Base-by-base conservation (phyloP, 2,888 invertebrate genomes). In the Pycnomerus fuliginosus region DNA sequence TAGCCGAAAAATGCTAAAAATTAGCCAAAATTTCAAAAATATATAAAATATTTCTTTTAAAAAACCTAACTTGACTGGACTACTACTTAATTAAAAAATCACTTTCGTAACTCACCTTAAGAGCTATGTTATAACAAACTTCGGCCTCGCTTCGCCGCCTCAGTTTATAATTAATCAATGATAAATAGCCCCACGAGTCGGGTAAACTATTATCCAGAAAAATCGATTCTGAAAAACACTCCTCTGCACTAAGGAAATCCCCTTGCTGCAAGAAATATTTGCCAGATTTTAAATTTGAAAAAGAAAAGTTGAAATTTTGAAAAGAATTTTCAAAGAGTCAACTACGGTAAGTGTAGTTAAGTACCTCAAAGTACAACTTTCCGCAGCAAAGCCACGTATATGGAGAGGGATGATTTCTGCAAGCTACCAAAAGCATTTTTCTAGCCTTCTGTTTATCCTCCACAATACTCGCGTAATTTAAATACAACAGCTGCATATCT, bases 171-270 rank as follows among this genome's bases (percentile, higher is more conserved):
- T 73, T 73, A 3, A 72, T 55, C 32, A 72, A 45, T 7, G 67
- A 58, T 16, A 73, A 57, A 51, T 69, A 71, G 2, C 58, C 71
- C 73, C 73, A 73, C 11, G 60, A 58, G 48, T 68, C 69, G 3
- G 70, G 54, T 37, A 65, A 52, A 2, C 57, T 50, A 44, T 68
- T 68, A 52, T 73, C 70, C n/a, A 61, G 60, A 3, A 61, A 37
- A 55, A 71, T 71, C 1, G 71, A 63, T 52, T 71, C 69, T 5
- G 55, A 60, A 24, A 74, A 61, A 55, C 71, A 72, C 49, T 68
- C 67, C 55, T 73, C 73, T 1, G 73, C 70, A 39, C 67, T 68
- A 5, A 66, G 25, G 16, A 65, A 53, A 49, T 71, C 70, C 20
- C 65, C 63, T 52, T 67, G 59, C 55, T 66, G 42, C 52, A 67